Conservation (phyloP, 2,113 vertebrate species). For the Epinephelus cyanopodus region DNA sequence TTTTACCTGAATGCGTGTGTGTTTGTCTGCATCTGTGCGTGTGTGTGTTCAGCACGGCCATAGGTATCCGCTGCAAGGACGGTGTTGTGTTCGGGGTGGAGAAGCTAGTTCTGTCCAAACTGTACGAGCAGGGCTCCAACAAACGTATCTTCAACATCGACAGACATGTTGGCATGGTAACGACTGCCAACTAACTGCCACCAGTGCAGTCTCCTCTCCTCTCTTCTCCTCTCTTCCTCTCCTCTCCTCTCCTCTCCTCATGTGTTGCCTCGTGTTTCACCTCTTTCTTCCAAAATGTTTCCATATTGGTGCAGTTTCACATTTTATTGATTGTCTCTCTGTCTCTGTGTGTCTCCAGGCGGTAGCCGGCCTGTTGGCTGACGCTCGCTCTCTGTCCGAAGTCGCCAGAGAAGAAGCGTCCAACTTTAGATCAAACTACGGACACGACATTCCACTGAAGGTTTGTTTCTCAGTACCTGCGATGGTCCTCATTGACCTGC, state of each 20-base stretch:
- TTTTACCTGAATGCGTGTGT: too few species aligned
- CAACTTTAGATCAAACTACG: slow-evolving; percentile 97
- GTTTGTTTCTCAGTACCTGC: slow-evolving; percentile 48
- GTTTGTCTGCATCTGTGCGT: slow-evolving; percentile 40
- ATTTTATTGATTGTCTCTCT: too few species aligned
- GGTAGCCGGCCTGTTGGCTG: slow-evolving; percentile 95
- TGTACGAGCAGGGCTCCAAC: slow-evolving; percentile 98
- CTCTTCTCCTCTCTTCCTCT: too few species aligned
- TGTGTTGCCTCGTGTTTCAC: too few species aligned
- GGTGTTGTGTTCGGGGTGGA: slow-evolving; percentile 98
- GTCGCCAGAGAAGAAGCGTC: slow-evolving; percentile 97
- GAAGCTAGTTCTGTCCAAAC: slow-evolving; percentile 97
- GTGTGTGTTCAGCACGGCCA: slow-evolving; percentile 90
- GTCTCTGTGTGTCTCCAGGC: slow-evolving; percentile 83
- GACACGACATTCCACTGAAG: slow-evolving; percentile 97
- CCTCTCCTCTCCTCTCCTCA: too few species aligned
- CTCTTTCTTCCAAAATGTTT: too few species aligned
- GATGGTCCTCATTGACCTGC: too few species aligned
- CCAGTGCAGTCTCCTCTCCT: too few species aligned
- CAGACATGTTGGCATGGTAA: slow-evolving; percentile 97
- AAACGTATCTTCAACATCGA: slow-evolving; percentile 99
- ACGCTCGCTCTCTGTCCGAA: slow-evolving; percentile 95
- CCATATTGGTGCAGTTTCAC: too few species aligned
- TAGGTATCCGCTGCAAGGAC: slow-evolving; percentile 97
- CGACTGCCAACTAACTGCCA: slow-evolving; percentile 9